Percentiles rank a stretch among this genome's conserved stretches.
Conservation (phyloP, 1,140 invertebrate genomes). For the Thereuonema tuberculata region DNA sequence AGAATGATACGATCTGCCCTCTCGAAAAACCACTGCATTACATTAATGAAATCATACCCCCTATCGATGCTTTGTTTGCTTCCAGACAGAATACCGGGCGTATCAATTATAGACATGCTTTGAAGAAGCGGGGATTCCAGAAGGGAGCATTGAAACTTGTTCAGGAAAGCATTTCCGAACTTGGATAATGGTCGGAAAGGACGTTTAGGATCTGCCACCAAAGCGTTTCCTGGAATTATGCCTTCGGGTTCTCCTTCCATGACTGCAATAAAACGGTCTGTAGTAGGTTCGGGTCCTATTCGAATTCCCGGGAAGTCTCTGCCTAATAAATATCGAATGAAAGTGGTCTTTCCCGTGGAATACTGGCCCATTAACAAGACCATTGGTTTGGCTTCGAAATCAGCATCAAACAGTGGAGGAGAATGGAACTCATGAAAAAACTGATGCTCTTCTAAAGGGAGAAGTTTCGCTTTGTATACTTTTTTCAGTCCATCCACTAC, state of each 20-base stretch:
- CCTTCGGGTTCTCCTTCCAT: constrained; percentile 76
- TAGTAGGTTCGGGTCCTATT: constrained; percentile 93
- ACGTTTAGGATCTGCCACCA: constrained; percentile 93
- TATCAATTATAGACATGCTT: constrained; percentile 90
- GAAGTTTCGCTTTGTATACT: constrained; percentile 78
- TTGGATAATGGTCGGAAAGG: constrained; percentile 89
- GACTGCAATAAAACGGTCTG: constrained; percentile 94
- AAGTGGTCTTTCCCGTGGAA: constrained; percentile 97
- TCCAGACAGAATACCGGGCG: constrained; percentile 82
- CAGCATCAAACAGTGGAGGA: constrained; percentile 42
- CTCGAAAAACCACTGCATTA: constrained; percentile 97
- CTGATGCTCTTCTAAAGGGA: constrained; percentile 84
- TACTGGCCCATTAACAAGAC: constrained; percentile 95
- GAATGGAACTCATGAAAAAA: constrained; percentile 97
- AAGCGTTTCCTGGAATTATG: constrained; percentile 91
- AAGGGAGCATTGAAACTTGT: constrained; percentile 86
- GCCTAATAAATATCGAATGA: constrained; percentile 89
- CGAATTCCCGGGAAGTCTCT: constrained; percentile 88
- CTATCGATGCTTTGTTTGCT: constrained; percentile 91
- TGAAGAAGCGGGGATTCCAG: constrained; percentile 73
- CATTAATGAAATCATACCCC: constrained; percentile 95
- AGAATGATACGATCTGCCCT: constrained; percentile 94
- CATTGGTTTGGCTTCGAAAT: constrained; percentile 66
- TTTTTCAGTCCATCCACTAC: constrained; percentile 79
- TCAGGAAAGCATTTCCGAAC: constrained; percentile 96